These are phyloP conservation scores for Protobothrops mucrosquamatus DNA, from an alignment of 2,113 vertebrate genomes.

Conservation along the genomic window DNA sequence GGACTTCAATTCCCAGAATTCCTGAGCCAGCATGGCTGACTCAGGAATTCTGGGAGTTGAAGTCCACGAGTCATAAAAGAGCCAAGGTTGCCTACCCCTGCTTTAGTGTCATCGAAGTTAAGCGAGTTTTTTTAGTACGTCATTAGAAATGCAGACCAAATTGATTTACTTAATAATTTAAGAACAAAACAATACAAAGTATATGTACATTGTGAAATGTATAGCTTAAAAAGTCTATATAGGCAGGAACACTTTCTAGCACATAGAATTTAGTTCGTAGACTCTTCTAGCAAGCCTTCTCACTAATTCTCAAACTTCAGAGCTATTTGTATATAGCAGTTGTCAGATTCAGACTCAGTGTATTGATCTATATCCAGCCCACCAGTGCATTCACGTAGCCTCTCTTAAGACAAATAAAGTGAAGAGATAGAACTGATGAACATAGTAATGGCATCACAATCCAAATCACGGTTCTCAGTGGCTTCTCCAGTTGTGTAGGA, in stretches of 20 bases:
- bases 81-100: not conserved
- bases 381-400: not conserved
- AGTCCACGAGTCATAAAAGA: too few relatives aligned
- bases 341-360: not conserved
- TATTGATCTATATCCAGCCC: not conserved
- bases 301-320: not conserved
- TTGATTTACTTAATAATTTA: not conserved
- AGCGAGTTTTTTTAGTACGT: not conserved
- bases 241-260: not conserved
- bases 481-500: not conserved
- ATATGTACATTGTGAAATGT: not conserved
- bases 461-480: not conserved
- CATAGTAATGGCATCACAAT: not conserved
- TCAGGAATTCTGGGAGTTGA: too few relatives aligned
- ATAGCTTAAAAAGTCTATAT: not conserved
- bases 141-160: not conserved
- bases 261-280: not conserved
- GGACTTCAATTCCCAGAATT: too few relatives aligned
- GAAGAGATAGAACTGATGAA: not conserved
- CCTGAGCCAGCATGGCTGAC: too few relatives aligned
- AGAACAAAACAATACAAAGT: not conserved
- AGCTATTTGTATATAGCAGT: not conserved
- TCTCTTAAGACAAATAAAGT: not conserved
- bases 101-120: not conserved
- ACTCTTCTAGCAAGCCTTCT: not conserved